These are phyloP conservation scores for Sitta carolinensis DNA, from an alignment of 2,797 vertebrate genomes.

Conservation along the genomic window DNA sequence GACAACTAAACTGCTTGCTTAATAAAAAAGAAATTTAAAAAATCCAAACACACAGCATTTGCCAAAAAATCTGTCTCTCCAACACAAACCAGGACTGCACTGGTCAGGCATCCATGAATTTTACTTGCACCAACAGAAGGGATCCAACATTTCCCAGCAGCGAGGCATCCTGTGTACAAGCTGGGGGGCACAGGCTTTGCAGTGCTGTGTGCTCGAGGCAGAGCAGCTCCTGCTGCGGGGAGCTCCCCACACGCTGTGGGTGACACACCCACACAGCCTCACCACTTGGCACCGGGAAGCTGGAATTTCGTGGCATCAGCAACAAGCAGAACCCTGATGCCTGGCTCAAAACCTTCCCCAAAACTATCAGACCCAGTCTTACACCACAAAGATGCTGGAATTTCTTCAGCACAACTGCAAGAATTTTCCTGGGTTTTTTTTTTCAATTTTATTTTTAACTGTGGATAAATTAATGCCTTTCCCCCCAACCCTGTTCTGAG, in stretches of 20 bases:
- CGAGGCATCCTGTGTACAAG: accelerated
- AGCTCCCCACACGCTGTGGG: not conserved
- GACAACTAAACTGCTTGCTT: not conserved
- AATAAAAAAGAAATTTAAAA: too few relatives aligned
- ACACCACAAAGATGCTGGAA: not conserved
- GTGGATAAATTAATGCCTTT: not conserved
- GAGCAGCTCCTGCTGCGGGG: not conserved
- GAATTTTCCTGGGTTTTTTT: not conserved
- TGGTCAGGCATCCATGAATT: not conserved
- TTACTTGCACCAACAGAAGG: not conserved
- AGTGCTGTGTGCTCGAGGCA: not conserved
- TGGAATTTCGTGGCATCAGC: not conserved
- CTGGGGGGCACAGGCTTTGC: not conserved
- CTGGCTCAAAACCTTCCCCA: not conserved
- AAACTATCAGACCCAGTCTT: not conserved
- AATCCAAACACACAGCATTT: not conserved
- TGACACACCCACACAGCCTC: not conserved
- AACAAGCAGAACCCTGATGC: not conserved
- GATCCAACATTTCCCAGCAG: not conserved
- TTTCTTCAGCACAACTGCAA: not conserved
- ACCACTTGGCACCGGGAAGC: accelerated
- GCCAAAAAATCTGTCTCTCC: not conserved
- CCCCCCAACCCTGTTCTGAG: not conserved
- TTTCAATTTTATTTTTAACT: not conserved
- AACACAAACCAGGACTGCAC: accelerated